These are phyloP conservation scores for Malurus splendens DNA, from an alignment of 2,797 vertebrate species.

Conservation along the genomic window DNA sequence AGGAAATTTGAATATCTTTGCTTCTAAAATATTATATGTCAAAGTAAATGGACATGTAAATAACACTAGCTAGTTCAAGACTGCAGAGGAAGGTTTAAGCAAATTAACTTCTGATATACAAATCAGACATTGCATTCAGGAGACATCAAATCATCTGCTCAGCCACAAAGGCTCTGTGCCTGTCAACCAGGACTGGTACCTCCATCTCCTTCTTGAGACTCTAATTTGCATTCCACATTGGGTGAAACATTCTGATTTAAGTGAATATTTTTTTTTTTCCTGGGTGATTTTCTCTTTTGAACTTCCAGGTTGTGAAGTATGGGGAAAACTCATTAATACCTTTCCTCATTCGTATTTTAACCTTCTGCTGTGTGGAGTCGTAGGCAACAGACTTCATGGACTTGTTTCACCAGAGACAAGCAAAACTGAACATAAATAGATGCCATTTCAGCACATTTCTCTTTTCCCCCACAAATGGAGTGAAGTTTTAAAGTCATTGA, in stretches of 20 bases:
- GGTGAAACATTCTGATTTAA: background rate
- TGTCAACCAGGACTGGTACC: background rate
- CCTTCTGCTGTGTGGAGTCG: background rate
- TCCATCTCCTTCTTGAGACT: background rate
- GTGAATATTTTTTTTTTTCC: background rate
- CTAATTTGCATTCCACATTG: background rate
- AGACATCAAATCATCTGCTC: background rate
- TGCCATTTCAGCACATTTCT: constrained; percentile 47
- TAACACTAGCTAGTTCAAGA: background rate
- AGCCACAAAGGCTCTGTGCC: background rate
- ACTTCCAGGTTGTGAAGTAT: background rate
- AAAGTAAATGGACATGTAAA: background rate
- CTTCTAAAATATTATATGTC: background rate
- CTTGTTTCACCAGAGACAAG: background rate
- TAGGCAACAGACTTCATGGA: background rate
- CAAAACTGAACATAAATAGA: background rate
- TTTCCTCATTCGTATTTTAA: background rate
- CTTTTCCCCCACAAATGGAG: background rate
- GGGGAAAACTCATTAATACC: background rate
- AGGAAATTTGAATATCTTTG: background rate
- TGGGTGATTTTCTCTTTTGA: background rate
- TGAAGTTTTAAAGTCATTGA: background rate
- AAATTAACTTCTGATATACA: background rate
- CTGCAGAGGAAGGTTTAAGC: background rate
- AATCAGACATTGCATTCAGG: background rate